A percentile compares a stretch with the other conserved stretches of the same genome.
Evolutionary conservation across 1,140 invertebrate genomes (phyloP).

Genomic region (Trichomalopsis sarcophagae): DNA sequence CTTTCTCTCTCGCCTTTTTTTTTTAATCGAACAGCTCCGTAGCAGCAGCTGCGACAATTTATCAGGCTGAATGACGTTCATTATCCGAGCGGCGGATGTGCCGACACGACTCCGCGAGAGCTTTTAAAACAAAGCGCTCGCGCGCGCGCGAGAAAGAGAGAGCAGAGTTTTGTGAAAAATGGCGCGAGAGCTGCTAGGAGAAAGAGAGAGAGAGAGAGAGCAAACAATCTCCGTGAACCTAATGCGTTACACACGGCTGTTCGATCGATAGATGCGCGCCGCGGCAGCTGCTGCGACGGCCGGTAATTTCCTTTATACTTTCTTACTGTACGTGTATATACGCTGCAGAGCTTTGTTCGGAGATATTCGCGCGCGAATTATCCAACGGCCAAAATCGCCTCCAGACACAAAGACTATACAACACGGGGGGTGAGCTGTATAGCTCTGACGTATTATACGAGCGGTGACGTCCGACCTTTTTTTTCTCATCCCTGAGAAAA

Average conservation of each 20-base stretch:
- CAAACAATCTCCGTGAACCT: constrained; percentile 13
- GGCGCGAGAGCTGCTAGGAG: not conserved
- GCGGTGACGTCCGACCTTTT: not conserved
- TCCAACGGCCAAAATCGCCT: too few species aligned
- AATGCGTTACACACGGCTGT: constrained; percentile 5
- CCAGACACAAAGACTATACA: too few species aligned
- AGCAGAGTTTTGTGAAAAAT: constrained; percentile 26
- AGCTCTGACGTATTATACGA: too few species aligned
- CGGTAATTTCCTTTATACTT: too few species aligned
- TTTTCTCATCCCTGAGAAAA: not conserved
- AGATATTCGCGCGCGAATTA: too few species aligned
- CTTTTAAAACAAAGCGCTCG: not conserved
- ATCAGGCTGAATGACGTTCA: constrained; percentile 46
- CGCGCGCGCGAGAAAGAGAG: not conserved
- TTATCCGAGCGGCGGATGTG: constrained; percentile 32
- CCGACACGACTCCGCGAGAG: not conserved
- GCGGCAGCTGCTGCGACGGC: too few species aligned
- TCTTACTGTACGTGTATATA: too few species aligned
- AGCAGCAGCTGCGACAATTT: constrained; percentile 29
- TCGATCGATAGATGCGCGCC: too few species aligned
- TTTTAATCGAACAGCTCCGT: constrained; percentile 1
- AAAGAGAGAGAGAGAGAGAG: not conserved
- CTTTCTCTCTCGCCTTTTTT: not conserved
- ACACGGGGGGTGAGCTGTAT: too few species aligned
- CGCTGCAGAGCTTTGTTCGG: too few species aligned